A percentile compares a stretch with the other conserved stretches of the same genome.
Evolutionary conservation across 2,888 invertebrate genomes (phyloP).

Genomic region (Amphipoea lucens): DNA sequence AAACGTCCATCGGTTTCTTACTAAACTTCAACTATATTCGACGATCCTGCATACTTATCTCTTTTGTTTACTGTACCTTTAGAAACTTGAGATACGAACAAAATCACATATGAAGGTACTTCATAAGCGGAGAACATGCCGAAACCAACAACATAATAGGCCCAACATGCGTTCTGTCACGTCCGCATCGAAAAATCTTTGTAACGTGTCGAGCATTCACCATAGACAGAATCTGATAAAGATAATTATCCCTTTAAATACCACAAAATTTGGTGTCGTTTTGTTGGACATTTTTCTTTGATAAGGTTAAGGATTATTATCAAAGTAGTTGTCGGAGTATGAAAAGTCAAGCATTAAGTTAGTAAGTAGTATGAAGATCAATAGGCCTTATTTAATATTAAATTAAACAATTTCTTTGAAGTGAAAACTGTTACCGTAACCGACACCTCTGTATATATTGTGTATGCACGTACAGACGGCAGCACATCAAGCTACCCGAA

Average conservation of each 20-base stretch:
- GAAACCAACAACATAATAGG: slow-evolving; percentile 28
- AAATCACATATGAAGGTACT: not conserved
- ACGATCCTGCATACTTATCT: too few relatives aligned
- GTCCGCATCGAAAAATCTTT: slow-evolving; percentile 43
- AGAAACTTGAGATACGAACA: too few relatives aligned
- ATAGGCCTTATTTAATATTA: too few relatives aligned
- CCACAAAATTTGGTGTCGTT: slow-evolving; percentile 9
- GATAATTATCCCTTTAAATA: slow-evolving; percentile 32
- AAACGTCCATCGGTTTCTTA: too few relatives aligned
- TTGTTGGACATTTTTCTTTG: not conserved
- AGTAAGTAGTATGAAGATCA: not conserved
- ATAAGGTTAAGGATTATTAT: slow-evolving; percentile 15
- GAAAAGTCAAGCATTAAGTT: not conserved
- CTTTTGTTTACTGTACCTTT: too few relatives aligned
- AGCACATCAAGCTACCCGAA: too few relatives aligned
- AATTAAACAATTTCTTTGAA: too few relatives aligned
- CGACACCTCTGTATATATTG: too few relatives aligned
- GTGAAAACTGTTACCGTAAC: too few relatives aligned
- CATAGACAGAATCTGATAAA: slow-evolving; percentile 42
- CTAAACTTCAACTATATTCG: too few relatives aligned
- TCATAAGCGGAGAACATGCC: slow-evolving; percentile 17
- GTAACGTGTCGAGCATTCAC: slow-evolving; percentile 18
- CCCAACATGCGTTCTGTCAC: slow-evolving; percentile 47
- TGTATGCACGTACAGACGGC: too few relatives aligned
- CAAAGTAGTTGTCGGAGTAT: too few relatives aligned